These are phyloP conservation scores for Gobius niger DNA, from an alignment of 2,113 vertebrate species.

Conservation along the genomic window DNA sequence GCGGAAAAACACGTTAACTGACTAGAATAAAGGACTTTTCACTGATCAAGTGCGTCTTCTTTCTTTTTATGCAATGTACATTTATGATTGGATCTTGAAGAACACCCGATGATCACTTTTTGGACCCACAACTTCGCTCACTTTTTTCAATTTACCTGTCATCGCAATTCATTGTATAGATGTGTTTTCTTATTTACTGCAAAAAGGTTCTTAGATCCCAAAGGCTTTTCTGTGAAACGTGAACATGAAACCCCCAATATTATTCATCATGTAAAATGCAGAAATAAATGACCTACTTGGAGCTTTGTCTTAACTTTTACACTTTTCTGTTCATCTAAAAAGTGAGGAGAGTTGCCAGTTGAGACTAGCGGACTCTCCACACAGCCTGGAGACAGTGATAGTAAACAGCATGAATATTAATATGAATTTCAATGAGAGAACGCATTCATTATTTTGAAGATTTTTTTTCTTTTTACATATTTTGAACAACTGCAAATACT, in stretches of 20 bases:
- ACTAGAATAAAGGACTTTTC: too few species aligned
- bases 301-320: not conserved
- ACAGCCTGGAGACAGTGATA: not conserved
- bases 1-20: too few species aligned
- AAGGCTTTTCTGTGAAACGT: too few species aligned
- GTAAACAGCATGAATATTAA: conserved; percentile 4
- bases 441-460: not conserved
- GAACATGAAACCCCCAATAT: not conserved
- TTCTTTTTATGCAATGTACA: too few species aligned
- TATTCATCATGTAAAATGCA: not conserved
- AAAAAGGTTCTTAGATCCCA: too few species aligned
- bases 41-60: too few species aligned
- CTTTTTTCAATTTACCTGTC: too few species aligned
- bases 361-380: not conserved
- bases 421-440: conserved; percentile 8
- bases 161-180: too few species aligned
- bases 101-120: too few species aligned
- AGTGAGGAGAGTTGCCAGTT: not conserved
- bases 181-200: too few species aligned
- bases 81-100: too few species aligned
- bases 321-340: not conserved
- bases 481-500: not conserved
- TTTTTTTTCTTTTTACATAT: not conserved
- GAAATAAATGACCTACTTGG: not conserved
- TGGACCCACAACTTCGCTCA: too few species aligned